Evolutionary conservation across 2,888 invertebrate genomes (phyloP).

Genomic region (Rhopalosiphum nymphaeae): DNA sequence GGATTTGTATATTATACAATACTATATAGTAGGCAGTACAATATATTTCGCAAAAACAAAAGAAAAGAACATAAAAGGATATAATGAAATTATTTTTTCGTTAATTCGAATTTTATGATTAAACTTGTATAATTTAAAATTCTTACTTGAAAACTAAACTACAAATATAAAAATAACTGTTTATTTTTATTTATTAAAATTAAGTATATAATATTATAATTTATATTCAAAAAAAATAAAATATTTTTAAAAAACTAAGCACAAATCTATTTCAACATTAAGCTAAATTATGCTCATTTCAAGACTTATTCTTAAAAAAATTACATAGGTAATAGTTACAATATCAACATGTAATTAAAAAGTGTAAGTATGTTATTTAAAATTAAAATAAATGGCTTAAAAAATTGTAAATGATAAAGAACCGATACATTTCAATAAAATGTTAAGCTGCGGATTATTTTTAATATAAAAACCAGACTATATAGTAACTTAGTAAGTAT

Average conservation of each 20-base stretch:
- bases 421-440: background rate
- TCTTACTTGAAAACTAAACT: background rate
- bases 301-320: background rate
- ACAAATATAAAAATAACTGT: background rate
- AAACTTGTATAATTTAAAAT: background rate
- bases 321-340: background rate
- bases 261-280: background rate
- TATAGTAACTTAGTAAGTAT: background rate
- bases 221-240: background rate
- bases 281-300: background rate
- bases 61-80: background rate
- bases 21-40: background rate
- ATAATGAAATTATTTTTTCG: background rate
- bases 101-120: background rate
- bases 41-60: background rate
- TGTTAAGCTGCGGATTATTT: background rate
- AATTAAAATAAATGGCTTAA: background rate
- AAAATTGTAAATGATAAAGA: background rate
- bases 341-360: background rate
- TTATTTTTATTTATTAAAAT: background rate
- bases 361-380: background rate
- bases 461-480: background rate
- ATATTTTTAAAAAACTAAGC: background rate
- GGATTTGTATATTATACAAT: background rate
- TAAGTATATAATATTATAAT: background rate